Conservation (phyloP, 2,888 invertebrate species). For the Eristalinus sepulchralis region DNA sequence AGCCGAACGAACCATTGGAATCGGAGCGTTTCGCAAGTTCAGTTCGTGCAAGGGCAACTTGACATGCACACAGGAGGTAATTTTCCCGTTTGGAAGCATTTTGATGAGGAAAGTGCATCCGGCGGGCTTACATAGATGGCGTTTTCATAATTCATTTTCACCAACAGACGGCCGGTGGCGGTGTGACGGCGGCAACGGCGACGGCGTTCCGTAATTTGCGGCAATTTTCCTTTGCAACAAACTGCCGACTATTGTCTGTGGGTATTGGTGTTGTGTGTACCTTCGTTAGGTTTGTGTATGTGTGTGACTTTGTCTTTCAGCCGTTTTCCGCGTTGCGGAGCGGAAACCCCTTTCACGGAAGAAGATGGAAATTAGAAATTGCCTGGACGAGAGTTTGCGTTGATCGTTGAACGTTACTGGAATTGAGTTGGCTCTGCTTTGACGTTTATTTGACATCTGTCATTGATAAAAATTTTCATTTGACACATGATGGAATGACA, state of each 20-base stretch:
- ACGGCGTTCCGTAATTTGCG: conserved; percentile 59
- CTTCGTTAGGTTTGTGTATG: background rate
- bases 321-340: background rate
- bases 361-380: background rate
- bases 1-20: conserved; percentile 4
- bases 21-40: conserved; percentile 51
- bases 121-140: conserved; percentile 65
- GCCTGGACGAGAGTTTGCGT: background rate
- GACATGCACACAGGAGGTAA: conserved; percentile 71
- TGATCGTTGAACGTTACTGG: background rate
- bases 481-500: background rate
- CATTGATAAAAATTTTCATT: background rate
- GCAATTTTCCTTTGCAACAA: conserved; percentile 59
- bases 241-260: conserved; percentile 54
- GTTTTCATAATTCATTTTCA: conserved; percentile 68
- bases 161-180: conserved; percentile 35
- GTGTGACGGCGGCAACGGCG: too few relatives aligned
- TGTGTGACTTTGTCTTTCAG: background rate
- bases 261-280: background rate
- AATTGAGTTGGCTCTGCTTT: background rate
- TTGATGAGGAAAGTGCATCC: conserved; percentile 71
- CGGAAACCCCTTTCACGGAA: background rate
- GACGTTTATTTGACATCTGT: background rate
- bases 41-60: conserved; percentile 69
- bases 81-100: conserved; percentile 70